Evolutionary conservation across 2,888 invertebrate species (phyloP).

Genomic region (Aquatica leii): DNA sequence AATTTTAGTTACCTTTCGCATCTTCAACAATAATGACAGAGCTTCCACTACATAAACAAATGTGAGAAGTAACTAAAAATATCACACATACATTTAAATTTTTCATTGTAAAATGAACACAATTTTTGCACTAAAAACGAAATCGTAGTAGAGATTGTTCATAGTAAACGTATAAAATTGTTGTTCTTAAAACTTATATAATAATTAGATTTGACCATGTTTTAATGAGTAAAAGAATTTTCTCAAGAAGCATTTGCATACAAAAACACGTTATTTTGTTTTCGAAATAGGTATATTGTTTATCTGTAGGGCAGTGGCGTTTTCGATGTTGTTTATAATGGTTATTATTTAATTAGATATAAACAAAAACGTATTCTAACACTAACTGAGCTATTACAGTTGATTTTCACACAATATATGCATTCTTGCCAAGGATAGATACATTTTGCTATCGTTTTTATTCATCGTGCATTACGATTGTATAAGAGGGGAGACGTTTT

Average conservation of each 20-base stretch:
- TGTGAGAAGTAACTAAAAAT: slow-evolving; percentile 34
- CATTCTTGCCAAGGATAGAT: slow-evolving; percentile 53
- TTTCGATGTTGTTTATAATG: slow-evolving; percentile 23
- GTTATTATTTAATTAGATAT: not conserved
- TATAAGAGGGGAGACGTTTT: not conserved
- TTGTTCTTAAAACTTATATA: not conserved
- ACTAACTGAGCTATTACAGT: slow-evolving; percentile 29
- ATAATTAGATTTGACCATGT: slow-evolving; percentile 46
- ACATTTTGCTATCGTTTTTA: slow-evolving; percentile 42
- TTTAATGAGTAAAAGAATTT: slow-evolving; percentile 40
- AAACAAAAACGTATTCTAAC: slow-evolving; percentile 20
- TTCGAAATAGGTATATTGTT: slow-evolving; percentile 32
- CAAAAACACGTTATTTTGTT: slow-evolving; percentile 22
- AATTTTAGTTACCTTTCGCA: slow-evolving; percentile 50
- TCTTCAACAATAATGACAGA: slow-evolving; percentile 55
- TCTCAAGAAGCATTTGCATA: slow-evolving; percentile 32
- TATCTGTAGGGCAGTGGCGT: slow-evolving; percentile 22
- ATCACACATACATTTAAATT: slow-evolving; percentile 41
- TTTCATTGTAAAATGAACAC: slow-evolving; percentile 31
- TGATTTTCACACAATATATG: slow-evolving; percentile 51
- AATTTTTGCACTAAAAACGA: slow-evolving; percentile 17
- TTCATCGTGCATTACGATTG: not conserved
- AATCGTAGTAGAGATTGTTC: not conserved
- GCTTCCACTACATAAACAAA: slow-evolving; percentile 32
- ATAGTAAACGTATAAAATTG: slow-evolving; percentile 2